Evolutionary conservation across 1,140 invertebrate genomes (phyloP), one percentile per base, ranked within the genome.

Genomic region (Ostrea denselamellosa): DNA sequence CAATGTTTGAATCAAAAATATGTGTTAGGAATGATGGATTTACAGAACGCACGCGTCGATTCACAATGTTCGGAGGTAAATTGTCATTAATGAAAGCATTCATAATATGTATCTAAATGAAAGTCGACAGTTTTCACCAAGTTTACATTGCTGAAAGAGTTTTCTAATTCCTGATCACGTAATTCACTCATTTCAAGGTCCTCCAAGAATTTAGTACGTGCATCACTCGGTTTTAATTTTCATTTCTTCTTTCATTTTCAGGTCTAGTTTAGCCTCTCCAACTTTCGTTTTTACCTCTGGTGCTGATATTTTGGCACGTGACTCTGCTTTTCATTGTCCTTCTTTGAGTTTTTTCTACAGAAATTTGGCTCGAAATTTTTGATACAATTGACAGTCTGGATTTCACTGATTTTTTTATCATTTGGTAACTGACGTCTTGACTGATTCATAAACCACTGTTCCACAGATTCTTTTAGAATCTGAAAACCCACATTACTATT

Each of bases 161-260:
- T 58, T 56, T 89, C 81, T 28, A 83, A 22, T 44, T 52, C 2
- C 62, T 85, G 53, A 19, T 83, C 86, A 12, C 52, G 53, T 0
- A 22, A 28, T 28, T 84, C 68, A 62, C 85, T 85, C n/a, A 52
- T 81, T 85, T 90, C 89, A 14, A 86, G 68, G 22, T 82, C 83
- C 10, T 90, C 84, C 56, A 90, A 58, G 12, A 90, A 68, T 56
- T 83, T 87, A 2, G 53, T 17, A 77, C 87, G 85, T 3, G 89
- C 89, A 19, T 89, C 89, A 62, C 65, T 89, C 86, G n/a, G 86
- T 83, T 85, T 89, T 85, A 34, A 87, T 86, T 65, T 89, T 58
- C n/a, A 89, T 34, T 83, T 90, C n/a, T n/a, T 89, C 89, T 68
- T 85, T 62, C 17, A 89, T 82, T 83, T 85, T 85, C 0, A 89